Percentiles rank a stretch among this genome's conserved stretches.
phyloP scores from a whole-genome alignment of 2,888 invertebrate species.

The Ceramica pisi region DNA sequence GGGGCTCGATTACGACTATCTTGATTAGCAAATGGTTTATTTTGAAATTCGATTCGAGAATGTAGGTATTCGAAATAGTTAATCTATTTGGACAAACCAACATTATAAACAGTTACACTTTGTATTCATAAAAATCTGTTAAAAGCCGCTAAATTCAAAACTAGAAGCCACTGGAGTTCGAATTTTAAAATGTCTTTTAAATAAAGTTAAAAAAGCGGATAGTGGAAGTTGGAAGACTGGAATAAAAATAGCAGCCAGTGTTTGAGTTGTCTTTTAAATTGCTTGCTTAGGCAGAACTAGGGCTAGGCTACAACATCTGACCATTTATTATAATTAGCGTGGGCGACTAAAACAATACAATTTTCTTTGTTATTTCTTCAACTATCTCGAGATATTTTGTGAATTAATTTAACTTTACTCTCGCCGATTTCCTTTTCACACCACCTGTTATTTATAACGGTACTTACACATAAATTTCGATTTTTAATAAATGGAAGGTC shows the following conservation, averaged over 20 bases:
- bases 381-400: conserved; percentile 19
- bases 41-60: conserved; percentile 26
- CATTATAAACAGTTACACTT: conserved; percentile 25
- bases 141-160: conserved; percentile 42
- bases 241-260: conserved; percentile 60
- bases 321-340: conserved; percentile 59
- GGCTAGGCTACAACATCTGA: conserved; percentile 42
- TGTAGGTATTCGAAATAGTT: conserved; percentile 15
- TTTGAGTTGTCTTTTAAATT: conserved; percentile 63
- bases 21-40: conserved; percentile 4
- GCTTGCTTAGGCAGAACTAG: conserved; percentile 58
- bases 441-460: conserved; percentile 15
- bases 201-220: conserved; percentile 56
- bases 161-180: conserved; percentile 42
- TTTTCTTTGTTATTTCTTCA: conserved; percentile 48
- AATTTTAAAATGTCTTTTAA: conserved; percentile 58
- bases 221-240: conserved; percentile 51
- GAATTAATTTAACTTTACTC: conserved; percentile 28
- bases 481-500: conserved; percentile 28
- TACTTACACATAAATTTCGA: conserved; percentile 28
- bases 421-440: conserved; percentile 7
- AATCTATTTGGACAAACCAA: conserved; percentile 3
- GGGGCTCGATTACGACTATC: conserved; percentile 7
- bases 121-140: conserved; percentile 39
- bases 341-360: conserved; percentile 44